Percentiles rank a stretch among this genome's conserved stretches.
phyloP scores from a whole-genome alignment of 2,797 vertebrate species.

The Erithacus rubecula region DNA sequence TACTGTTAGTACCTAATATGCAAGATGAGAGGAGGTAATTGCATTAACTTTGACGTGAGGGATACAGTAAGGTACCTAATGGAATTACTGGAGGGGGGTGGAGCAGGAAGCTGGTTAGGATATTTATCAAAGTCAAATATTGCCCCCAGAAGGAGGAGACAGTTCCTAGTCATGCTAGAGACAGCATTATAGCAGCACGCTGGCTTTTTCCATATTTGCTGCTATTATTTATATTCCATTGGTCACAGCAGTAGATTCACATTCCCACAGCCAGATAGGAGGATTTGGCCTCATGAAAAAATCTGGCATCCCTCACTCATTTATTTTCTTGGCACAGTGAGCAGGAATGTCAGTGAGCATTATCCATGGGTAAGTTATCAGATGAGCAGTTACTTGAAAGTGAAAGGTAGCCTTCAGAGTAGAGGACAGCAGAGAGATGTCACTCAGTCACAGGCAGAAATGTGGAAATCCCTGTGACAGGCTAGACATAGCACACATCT shows the following conservation, averaged over 20 bases:
- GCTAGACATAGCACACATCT: neutral
- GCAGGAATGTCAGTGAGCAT: neutral
- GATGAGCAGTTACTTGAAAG: neutral
- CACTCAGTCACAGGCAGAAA: neutral
- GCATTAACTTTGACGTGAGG: conserved; percentile 13
- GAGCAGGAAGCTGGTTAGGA: neutral
- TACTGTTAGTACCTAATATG: conserved; percentile 20
- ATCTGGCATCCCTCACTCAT: neutral
- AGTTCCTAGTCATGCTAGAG: neutral
- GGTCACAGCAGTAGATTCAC: neutral
- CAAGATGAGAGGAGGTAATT: conserved; percentile 28
- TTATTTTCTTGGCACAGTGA: neutral
- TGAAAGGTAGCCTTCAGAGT: neutral
- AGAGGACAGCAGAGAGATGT: neutral
- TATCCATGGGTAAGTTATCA: rapidly evolving
- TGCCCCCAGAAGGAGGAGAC: neutral
- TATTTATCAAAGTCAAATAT: neutral
- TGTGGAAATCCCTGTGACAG: neutral
- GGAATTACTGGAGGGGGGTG: neutral
- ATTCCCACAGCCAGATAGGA: neutral
- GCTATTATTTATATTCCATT: neutral
- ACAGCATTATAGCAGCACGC: neutral
- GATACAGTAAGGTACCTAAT: conserved; percentile 29
- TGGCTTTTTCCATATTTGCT: neutral
- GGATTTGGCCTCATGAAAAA: neutral